Conservation (phyloP, 1,140 invertebrate species). For the Procambarus clarkii region DNA sequence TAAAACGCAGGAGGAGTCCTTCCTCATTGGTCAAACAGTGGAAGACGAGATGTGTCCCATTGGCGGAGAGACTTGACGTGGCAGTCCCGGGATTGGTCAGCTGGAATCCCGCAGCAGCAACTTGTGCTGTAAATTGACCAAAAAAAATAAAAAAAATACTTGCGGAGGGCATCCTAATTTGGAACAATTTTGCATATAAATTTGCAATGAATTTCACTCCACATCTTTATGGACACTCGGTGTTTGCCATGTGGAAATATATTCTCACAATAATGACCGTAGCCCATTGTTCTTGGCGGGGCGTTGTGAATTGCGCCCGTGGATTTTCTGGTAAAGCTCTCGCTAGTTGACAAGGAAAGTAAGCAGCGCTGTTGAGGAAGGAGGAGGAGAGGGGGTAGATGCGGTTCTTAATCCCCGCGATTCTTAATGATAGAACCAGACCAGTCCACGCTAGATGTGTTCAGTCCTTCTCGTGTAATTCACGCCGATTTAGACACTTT, state of each 20-base stretch:
- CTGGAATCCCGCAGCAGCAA: constrained; percentile 12
- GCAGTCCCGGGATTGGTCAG: constrained; percentile 42
- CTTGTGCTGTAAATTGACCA: constrained; percentile 59
- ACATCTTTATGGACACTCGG: constrained; percentile 63
- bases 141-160: constrained; percentile 26
- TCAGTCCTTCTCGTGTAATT: constrained; percentile 41
- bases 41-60: constrained; percentile 33
- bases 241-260: constrained; percentile 67
- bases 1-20: background rate
- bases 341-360: constrained; percentile 44
- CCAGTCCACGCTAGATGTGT: background rate
- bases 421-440: background rate
- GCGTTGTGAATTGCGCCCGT: constrained; percentile 52
- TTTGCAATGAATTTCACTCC: constrained; percentile 65
- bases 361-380: constrained; percentile 44
- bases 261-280: constrained; percentile 63
- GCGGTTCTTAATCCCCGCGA: constrained; percentile 23
- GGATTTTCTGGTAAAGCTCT: constrained; percentile 35
- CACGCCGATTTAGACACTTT: constrained; percentile 40
- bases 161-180: constrained; percentile 62
- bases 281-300: constrained; percentile 59
- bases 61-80: constrained; percentile 32
- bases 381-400: background rate
- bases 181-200: constrained; percentile 70
- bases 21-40: constrained; percentile 33